Percentiles rank a stretch among this genome's conserved stretches.
phyloP scores from a whole-genome alignment of 2,888 invertebrate species.

The Pomacea canaliculata region DNA sequence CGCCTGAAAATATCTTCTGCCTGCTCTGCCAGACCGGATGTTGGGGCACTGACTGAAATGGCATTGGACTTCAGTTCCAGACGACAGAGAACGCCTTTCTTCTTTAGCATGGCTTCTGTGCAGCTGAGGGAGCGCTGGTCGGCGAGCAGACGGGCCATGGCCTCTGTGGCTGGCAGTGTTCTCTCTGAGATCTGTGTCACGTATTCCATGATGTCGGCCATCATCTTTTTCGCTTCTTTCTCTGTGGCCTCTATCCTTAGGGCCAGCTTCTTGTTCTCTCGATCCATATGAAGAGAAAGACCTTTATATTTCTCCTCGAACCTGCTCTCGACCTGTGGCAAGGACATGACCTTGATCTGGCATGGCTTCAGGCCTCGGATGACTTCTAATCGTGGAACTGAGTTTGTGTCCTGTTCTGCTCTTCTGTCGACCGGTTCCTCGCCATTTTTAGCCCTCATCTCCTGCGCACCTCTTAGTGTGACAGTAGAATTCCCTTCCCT shows the following conservation, averaged over 20 bases:
- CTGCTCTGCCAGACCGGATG: no score
- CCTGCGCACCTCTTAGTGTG: no score
- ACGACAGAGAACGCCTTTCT: conserved; percentile 1
- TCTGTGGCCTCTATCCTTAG: neutral
- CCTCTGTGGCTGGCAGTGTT: neutral
- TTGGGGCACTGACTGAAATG: no score
- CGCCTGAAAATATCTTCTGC: neutral
- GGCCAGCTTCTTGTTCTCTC: neutral
- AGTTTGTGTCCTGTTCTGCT: no score
- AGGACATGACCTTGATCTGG: conserved; percentile 2
- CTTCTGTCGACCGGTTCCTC: no score
- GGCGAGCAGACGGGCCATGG: neutral
- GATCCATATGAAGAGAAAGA: neutral
- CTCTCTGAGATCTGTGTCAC: conserved; percentile 2
- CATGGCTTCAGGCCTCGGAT: neutral
- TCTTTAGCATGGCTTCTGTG: neutral
- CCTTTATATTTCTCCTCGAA: neutral
- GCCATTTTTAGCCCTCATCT: no score
- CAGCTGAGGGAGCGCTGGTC: neutral
- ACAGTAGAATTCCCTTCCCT: no score
- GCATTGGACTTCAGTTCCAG: conserved; percentile 1
- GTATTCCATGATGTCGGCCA: neutral
- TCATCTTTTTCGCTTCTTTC: neutral
- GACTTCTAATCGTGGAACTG: no score
- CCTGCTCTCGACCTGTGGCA: neutral